Evolutionary conservation across 2,888 invertebrate species (phyloP).

Genomic region (Ophioninae sp.): DNA sequence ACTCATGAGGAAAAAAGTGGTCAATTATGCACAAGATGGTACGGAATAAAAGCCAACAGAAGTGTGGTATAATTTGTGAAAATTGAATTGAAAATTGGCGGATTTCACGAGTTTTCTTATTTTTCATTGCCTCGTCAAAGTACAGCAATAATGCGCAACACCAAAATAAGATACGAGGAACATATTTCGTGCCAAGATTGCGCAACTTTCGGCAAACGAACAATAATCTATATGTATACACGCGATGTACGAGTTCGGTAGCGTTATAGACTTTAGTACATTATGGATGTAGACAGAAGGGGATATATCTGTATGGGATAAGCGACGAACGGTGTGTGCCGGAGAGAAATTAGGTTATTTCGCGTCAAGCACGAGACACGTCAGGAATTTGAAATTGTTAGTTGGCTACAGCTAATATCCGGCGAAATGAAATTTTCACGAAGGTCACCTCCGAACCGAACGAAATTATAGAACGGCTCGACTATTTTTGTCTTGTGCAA

Average conservation of each 20-base stretch:
- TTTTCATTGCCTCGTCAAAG: background rate
- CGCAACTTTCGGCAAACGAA: constrained; percentile 70
- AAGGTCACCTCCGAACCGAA: background rate
- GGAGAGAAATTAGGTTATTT: constrained; percentile 63
- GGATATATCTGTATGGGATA: background rate
- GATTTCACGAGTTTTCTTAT: background rate
- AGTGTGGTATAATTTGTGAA: background rate
- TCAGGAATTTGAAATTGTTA: constrained; percentile 30
- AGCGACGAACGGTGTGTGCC: constrained; percentile 15
- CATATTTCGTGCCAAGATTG: constrained; percentile 67
- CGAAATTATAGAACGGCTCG: constrained; percentile 66
- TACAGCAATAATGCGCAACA: constrained; percentile 19
- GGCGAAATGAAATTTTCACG: background rate
- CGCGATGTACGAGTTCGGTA: constrained; percentile 1
- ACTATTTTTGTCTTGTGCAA: constrained; percentile 74
- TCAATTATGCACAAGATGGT: constrained; percentile 15
- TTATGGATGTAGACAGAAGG: constrained; percentile 20
- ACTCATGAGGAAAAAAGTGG: constrained; percentile 22
- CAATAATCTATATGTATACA: constrained; percentile 44
- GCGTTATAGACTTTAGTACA: constrained; percentile 6
- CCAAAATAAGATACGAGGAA: constrained; percentile 55
- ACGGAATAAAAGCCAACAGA: constrained; percentile 42
- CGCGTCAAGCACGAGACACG: constrained; percentile 42
- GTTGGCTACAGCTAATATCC: constrained; percentile 17
- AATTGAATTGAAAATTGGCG: constrained; percentile 13